phyloP scores from a whole-genome alignment of 2,113 vertebrate genomes.

The Equus quagga region DNA sequence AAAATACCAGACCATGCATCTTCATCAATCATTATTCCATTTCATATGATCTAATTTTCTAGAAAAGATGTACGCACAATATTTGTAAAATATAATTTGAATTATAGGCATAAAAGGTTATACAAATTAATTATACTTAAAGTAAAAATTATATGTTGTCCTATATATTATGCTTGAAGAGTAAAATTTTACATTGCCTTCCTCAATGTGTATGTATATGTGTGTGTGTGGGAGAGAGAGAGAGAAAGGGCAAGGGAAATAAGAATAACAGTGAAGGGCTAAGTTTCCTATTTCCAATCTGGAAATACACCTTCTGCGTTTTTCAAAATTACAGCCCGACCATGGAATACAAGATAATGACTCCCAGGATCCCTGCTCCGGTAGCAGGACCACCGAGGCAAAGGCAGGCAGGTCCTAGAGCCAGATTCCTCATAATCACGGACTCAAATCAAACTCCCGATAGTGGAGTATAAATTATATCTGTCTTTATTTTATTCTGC shows the following conservation, averaged over 20 bases:
- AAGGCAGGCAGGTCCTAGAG: background rate
- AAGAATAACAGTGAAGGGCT: background rate
- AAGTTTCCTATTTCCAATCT: background rate
- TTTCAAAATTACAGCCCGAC: background rate
- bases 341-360: background rate
- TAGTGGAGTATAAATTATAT: background rate
- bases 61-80: background rate
- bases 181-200: background rate
- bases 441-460: background rate
- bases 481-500: background rate
- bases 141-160: background rate
- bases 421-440: background rate
- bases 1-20: background rate
- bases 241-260: background rate
- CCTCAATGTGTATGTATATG: background rate
- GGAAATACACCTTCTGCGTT: background rate
- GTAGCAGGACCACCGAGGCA: background rate
- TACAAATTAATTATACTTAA: background rate
- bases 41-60: background rate
- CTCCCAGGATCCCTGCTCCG: background rate
- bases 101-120: background rate
- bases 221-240: background rate
- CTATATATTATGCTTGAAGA: background rate
- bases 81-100: constrained; percentile 25
- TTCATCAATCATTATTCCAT: background rate